Conservation (phyloP, 1,140 invertebrate species). For the Potamilus streckersoni region DNA sequence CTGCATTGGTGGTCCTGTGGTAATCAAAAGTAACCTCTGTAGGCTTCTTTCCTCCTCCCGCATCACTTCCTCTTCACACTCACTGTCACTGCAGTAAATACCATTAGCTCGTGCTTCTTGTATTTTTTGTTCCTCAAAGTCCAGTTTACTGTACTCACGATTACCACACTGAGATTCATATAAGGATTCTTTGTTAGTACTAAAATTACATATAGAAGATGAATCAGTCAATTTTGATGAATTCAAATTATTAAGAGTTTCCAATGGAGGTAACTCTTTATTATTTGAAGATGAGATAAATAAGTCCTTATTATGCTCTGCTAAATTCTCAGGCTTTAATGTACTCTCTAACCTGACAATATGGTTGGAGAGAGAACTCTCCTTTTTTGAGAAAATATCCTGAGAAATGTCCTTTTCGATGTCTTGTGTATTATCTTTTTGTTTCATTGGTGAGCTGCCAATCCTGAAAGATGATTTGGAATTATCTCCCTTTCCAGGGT, state of each 20-base stretch:
- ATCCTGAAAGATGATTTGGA: too few relatives aligned
- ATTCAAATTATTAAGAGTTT: not conserved
- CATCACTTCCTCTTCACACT: conserved; percentile 44
- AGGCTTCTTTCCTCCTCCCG: conserved; percentile 36
- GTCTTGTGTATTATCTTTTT: too few relatives aligned
- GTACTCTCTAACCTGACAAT: too few relatives aligned
- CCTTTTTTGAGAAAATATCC: too few relatives aligned
- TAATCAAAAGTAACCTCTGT: conserved; percentile 44
- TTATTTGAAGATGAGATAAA: not conserved
- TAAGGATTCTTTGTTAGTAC: not conserved
- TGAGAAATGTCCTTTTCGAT: too few relatives aligned
- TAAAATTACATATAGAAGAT: not conserved
- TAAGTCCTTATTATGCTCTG: conserved; percentile 8
- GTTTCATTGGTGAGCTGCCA: too few relatives aligned
- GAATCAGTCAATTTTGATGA: conserved; percentile 2
- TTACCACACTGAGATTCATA: not conserved
- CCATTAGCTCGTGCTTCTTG: conserved; percentile 34
- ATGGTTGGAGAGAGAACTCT: too few relatives aligned
- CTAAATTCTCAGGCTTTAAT: not conserved
- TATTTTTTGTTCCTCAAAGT: conserved; percentile 46
- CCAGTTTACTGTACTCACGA: conserved; percentile 44
- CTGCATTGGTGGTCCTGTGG: conserved; percentile 42
- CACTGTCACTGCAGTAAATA: conserved; percentile 48
- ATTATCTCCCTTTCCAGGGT: too few relatives aligned
- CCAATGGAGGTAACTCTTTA: not conserved